These are phyloP conservation scores for Polypedilum pembai DNA, from an alignment of 1,140 invertebrate species.

Conservation along the genomic window DNA sequence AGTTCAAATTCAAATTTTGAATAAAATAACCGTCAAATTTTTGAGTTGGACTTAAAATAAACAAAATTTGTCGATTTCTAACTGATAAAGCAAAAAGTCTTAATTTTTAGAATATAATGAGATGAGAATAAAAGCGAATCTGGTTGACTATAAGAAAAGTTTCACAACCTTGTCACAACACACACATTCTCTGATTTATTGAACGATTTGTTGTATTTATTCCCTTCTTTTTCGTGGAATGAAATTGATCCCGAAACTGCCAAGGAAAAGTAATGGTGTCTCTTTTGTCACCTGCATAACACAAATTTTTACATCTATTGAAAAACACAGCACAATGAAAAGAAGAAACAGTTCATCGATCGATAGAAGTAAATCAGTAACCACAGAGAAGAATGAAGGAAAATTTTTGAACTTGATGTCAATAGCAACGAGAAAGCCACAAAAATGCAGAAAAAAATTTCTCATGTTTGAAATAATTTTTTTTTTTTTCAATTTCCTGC, in stretches of 20 bases:
- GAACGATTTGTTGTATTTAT: not conserved
- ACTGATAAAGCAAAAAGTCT: no score
- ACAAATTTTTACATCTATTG: not conserved
- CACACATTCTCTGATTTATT: not conserved
- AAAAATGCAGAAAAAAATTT: constrained; percentile 20
- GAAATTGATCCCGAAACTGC: not conserved
- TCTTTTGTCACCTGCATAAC: constrained; percentile 16
- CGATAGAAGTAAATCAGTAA: not conserved
- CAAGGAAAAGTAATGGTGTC: not conserved
- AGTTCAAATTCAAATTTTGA: no score
- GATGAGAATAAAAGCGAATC: no score
- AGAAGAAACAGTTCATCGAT: not conserved
- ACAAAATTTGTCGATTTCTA: no score
- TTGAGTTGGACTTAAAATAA: no score
- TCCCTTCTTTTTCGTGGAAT: not conserved
- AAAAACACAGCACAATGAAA: not conserved
- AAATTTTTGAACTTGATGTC: not conserved
- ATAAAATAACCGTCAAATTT: no score
- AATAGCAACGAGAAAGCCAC: constrained; percentile 7
- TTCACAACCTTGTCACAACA: no score
- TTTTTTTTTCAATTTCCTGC: constrained; percentile 25
- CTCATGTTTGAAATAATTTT: not conserved
- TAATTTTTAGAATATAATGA: no score
- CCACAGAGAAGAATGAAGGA: not conserved
- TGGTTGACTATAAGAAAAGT: no score